Conservation (phyloP, 2,888 invertebrate species). For the Pseudoips prasinana region DNA sequence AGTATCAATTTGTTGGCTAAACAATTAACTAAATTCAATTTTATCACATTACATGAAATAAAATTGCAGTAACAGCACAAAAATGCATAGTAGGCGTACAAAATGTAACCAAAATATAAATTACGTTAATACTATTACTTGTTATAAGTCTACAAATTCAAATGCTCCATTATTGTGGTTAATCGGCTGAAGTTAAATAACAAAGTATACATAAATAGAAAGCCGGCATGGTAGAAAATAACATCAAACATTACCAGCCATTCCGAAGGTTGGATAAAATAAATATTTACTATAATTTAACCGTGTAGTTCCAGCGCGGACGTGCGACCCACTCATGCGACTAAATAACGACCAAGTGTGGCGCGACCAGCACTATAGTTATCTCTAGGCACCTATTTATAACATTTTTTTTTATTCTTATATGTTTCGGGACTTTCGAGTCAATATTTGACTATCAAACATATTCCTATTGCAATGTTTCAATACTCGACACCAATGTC, state of each 20-base stretch:
- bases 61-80: conserved; percentile 32
- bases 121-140: conserved; percentile 33
- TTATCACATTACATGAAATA: conserved; percentile 38
- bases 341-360: conserved; percentile 40
- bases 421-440: too few species aligned
- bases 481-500: neutral
- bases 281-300: conserved; percentile 58
- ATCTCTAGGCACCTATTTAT: conserved; percentile 11
- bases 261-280: conserved; percentile 48
- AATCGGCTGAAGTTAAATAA: conserved; percentile 20
- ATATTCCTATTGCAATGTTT: neutral
- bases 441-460: too few species aligned
- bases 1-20: conserved; percentile 29
- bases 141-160: conserved; percentile 25
- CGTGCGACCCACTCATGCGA: conserved; percentile 31
- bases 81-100: conserved; percentile 31
- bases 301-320: conserved; percentile 33
- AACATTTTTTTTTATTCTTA: too few species aligned
- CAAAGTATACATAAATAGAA: conserved; percentile 20
- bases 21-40: conserved; percentile 31
- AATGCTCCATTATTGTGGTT: conserved; percentile 29
- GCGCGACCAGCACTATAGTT: conserved; percentile 3
- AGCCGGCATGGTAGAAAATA: conserved; percentile 35
- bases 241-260: conserved; percentile 33
- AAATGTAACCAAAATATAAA: conserved; percentile 32